Conservation (phyloP, 2,113 vertebrate genomes). For the Panthera leo region DNA sequence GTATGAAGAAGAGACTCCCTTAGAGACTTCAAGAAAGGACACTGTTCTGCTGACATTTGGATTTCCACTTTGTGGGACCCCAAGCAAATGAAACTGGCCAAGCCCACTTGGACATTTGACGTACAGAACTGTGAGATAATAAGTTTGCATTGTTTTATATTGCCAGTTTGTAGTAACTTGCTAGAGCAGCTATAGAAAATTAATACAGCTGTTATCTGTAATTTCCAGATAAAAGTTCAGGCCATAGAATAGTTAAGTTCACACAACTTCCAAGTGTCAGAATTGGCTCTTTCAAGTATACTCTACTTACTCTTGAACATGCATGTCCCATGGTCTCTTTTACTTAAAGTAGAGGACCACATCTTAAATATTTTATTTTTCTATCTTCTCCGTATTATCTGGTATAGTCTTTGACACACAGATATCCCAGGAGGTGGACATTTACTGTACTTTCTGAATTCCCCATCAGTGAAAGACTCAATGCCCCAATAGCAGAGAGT, state of each 20-base stretch:
- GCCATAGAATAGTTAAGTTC: not conserved
- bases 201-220: not conserved
- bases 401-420: not conserved
- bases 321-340: not conserved
- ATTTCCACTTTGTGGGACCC: not conserved
- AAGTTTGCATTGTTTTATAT: not conserved
- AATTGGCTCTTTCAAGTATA: not conserved
- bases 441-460: not conserved
- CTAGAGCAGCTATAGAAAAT: not conserved
- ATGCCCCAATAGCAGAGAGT: not conserved
- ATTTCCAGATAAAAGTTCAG: not conserved
- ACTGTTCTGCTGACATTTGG: not conserved
- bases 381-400: not conserved
- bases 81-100: not conserved
- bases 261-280: not conserved
- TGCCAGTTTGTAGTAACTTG: not conserved
- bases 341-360: not conserved
- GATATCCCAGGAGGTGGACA: not conserved
- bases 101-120: not conserved
- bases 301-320: not conserved
- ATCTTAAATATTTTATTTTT: not conserved
- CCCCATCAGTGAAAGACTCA: not conserved
- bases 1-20: not conserved
- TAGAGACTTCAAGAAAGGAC: not conserved
- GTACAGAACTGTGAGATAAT: not conserved